Conservation (phyloP, 2,797 vertebrate species). For the Onychomys arenicola region DNA sequence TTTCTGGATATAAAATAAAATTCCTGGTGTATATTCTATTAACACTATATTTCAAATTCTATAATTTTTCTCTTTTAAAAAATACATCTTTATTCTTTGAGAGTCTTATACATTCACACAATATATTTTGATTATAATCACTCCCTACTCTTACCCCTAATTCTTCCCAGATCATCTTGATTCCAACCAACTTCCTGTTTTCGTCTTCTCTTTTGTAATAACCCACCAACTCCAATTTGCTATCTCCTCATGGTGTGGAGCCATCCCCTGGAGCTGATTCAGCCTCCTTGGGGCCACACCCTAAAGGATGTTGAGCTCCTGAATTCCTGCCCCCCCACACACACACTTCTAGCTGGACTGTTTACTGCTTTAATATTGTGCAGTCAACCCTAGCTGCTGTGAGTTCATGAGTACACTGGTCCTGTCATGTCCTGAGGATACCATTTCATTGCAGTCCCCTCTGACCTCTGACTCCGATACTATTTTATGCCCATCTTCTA, state of each 20-base stretch:
- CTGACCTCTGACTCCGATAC: background rate
- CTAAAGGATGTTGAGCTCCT: background rate
- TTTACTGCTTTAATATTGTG: background rate
- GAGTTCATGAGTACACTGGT: background rate
- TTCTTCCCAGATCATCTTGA: background rate
- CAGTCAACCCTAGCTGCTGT: background rate
- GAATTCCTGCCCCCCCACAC: background rate
- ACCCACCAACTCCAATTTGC: background rate
- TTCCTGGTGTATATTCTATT: background rate
- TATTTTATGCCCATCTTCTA: background rate
- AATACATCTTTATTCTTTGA: background rate
- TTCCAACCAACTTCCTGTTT: background rate
- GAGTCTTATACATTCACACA: background rate
- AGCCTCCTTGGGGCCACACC: too few relatives aligned
- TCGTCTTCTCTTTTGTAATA: background rate
- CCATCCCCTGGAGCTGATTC: background rate
- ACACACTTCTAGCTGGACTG: background rate
- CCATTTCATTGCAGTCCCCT: background rate
- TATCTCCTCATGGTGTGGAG: too few relatives aligned
- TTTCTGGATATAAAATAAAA: constrained; percentile 45
- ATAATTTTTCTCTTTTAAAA: background rate
- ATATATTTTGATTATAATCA: background rate
- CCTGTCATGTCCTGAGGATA: background rate
- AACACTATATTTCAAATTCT: background rate
- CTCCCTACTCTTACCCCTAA: background rate